These are phyloP conservation scores for Camponotus vicinus DNA, from an alignment of 1,140 invertebrate genomes.

Conservation along the genomic window DNA sequence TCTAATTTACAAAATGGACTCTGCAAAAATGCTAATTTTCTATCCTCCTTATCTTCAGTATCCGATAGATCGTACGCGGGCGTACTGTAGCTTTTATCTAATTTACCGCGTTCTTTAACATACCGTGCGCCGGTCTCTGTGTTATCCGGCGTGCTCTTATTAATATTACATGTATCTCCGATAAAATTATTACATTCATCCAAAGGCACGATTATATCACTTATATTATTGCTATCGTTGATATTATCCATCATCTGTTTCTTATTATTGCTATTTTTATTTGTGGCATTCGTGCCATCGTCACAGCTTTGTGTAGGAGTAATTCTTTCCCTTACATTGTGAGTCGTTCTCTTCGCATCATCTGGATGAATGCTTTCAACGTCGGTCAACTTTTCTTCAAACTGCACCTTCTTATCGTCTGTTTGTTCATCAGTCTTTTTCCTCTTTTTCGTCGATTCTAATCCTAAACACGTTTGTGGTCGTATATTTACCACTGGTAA, in stretches of 20 bases:
- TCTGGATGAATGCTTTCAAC: constrained; percentile 61
- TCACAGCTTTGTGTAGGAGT: constrained; percentile 3
- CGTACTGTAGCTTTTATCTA: constrained; percentile 92
- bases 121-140: constrained; percentile 42
- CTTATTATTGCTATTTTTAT: constrained; percentile 56
- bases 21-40: constrained; percentile 57
- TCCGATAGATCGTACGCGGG: constrained; percentile 91
- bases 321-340: constrained; percentile 52
- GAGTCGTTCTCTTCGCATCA: constrained; percentile 46
- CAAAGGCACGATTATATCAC: constrained; percentile 77
- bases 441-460: constrained; percentile 80
- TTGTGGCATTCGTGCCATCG: constrained; percentile 19
- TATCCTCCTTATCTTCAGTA: constrained; percentile 71
- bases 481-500: constrained; percentile 82
- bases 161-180: constrained; percentile 67
- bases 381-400: constrained; percentile 79
- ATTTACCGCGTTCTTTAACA: constrained; percentile 85
- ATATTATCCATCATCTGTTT: constrained; percentile 38
- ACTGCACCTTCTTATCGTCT: constrained; percentile 80
- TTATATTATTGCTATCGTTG: constrained; percentile 70
- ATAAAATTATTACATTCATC: constrained; percentile 72
- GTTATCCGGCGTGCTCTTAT: constrained; percentile 36
- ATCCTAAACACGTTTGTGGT: constrained; percentile 89
- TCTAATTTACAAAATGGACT: constrained; percentile 70
- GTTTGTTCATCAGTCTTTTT: constrained; percentile 74